Percentiles rank a stretch among this genome's conserved stretches.
Evolutionary conservation across 2,113 vertebrate genomes (phyloP).

Genomic region (Ameiurus melas): DNA sequence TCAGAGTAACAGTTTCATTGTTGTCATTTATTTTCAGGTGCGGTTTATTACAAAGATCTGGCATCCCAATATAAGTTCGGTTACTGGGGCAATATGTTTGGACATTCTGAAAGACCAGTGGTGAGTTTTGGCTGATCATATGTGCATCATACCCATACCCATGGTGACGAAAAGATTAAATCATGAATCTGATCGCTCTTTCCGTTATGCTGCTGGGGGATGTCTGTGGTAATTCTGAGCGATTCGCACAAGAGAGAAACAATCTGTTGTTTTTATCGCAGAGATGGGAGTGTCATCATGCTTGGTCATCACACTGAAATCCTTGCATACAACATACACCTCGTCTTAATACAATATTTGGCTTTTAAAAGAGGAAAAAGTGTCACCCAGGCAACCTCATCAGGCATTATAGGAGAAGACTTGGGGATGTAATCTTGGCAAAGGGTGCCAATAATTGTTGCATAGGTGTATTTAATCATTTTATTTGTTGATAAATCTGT

Average conservation of each 20-base stretch:
- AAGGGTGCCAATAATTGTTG: no score
- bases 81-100: slow-evolving; percentile 98
- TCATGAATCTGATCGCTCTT: not conserved
- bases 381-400: no score
- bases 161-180: not conserved
- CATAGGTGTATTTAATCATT: no score
- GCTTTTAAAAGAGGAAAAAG: no score
- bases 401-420: no score
- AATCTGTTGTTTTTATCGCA: not conserved
- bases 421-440: no score
- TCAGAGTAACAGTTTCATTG: not conserved
- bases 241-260: not conserved
- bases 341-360: not conserved
- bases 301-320: not conserved
- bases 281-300: no score
- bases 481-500: no score
- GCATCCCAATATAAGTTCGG: slow-evolving; percentile 99
- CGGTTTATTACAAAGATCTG: slow-evolving; percentile 99
- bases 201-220: not conserved
- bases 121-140: slow-evolving; percentile 73
- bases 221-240: not conserved
- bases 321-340: no score
- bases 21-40: slow-evolving; percentile 76
- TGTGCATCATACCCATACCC: no score
- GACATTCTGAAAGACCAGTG: slow-evolving; percentile 99